Evolutionary conservation across 2,797 vertebrate genomes (phyloP).

Genomic region (Enteromius trimaculatus): DNA sequence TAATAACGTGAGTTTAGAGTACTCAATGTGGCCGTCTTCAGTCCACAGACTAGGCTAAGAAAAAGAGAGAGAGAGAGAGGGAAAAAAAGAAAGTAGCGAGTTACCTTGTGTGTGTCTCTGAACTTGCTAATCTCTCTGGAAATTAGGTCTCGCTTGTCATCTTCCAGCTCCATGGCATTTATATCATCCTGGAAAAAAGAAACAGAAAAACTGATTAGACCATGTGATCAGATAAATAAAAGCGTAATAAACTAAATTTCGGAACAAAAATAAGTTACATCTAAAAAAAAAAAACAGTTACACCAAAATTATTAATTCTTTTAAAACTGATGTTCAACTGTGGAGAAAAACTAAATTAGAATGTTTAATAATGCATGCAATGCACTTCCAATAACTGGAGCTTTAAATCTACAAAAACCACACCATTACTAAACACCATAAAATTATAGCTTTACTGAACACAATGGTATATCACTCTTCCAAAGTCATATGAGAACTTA

Average conservation of each 20-base stretch:
- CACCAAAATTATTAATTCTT: constrained; percentile 1
- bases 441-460: neutral
- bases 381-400: neutral
- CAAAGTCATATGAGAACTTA: neutral
- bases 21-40: constrained; percentile 26
- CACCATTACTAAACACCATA: neutral
- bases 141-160: constrained; percentile 99
- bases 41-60: constrained; percentile 34
- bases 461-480: neutral
- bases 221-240: neutral
- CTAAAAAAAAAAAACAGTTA: neutral
- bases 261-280: neutral
- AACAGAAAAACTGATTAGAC: neutral
- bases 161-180: constrained; percentile 99
- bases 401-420: neutral
- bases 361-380: neutral
- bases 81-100: constrained; percentile 69
- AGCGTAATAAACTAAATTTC: neutral
- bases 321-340: neutral
- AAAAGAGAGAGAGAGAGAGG: neutral
- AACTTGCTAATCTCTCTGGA: constrained; percentile 99
- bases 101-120: constrained; percentile 99
- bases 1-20: constrained; percentile 8
- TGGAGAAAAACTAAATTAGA: neutral
- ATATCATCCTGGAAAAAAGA: constrained; percentile 87